Conservation (phyloP, 2,797 vertebrate species). For the Falco peregrinus region DNA sequence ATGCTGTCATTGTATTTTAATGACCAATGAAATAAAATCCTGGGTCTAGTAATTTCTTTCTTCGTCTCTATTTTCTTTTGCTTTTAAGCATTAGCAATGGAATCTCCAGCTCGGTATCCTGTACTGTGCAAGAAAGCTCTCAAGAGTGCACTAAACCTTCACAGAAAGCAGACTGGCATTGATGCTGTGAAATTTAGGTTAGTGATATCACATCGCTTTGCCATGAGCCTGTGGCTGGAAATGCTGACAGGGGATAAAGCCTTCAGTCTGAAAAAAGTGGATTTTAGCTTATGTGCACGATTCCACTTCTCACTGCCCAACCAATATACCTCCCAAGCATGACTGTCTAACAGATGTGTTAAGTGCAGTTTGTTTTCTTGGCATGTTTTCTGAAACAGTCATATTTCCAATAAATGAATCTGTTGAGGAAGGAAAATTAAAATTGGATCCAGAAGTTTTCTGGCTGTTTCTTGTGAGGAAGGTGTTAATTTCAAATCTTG, state of each 20-base stretch:
- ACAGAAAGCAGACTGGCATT: constrained; percentile 78
- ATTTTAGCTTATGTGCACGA: neutral
- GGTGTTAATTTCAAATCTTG: neutral
- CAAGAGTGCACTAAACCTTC: constrained; percentile 82
- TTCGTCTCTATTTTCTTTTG: neutral
- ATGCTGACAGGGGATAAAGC: neutral
- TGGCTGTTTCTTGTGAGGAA: neutral
- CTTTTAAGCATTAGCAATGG: constrained; percentile 87
- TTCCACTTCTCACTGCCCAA: neutral
- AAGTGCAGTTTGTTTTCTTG: neutral
- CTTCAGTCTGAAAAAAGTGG: neutral
- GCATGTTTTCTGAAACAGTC: neutral
- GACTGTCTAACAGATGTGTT: neutral
- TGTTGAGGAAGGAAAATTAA: neutral
- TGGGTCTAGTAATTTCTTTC: neutral
- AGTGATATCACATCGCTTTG: constrained; percentile 21
- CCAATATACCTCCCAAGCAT: neutral
- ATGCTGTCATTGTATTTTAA: neutral
- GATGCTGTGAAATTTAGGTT: constrained; percentile 86
- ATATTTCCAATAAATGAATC: neutral
- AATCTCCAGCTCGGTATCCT: constrained; percentile 87
- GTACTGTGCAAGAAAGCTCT: constrained; percentile 87
- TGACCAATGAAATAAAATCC: neutral
- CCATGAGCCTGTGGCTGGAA: neutral
- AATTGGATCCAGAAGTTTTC: neutral